Conservation (phyloP, 2,797 vertebrate species). For the Arremon brunneinucha region DNA sequence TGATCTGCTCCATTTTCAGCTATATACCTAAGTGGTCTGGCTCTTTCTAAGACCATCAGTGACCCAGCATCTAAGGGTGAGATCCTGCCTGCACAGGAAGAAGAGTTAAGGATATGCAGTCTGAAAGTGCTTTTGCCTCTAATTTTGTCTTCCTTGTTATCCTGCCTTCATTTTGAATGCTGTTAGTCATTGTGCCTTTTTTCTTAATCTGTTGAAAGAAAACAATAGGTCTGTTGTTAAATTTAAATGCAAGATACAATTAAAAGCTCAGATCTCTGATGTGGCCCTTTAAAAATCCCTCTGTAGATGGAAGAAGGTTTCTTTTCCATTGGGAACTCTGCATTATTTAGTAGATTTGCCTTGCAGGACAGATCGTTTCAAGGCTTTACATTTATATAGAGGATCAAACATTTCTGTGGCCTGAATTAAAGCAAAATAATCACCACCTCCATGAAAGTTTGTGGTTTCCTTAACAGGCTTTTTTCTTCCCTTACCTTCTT, state of each 20-base stretch:
- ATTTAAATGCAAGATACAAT: slow-evolving; percentile 33
- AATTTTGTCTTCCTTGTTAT: neutral
- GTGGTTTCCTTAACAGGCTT: neutral
- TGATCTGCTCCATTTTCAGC: neutral
- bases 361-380: slow-evolving; percentile 50
- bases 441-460: neutral
- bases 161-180: neutral
- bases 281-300: slow-evolving; percentile 19
- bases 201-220: neutral
- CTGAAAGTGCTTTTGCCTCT: neutral
- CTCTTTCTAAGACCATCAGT: neutral
- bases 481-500: neutral
- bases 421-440: slow-evolving; percentile 44
- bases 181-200: neutral
- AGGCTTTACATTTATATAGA: neutral
- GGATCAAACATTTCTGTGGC: slow-evolving; percentile 49
- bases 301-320: slow-evolving; percentile 41
- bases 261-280: slow-evolving; percentile 39
- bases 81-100: neutral
- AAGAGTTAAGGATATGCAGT: neutral
- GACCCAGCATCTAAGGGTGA: neutral
- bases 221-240: neutral
- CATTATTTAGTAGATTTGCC: slow-evolving; percentile 63
- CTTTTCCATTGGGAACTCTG: slow-evolving; percentile 36
- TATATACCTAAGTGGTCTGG: neutral